Conservation (phyloP, 2,888 invertebrate species). For the Schrankia costaestrigalis region DNA sequence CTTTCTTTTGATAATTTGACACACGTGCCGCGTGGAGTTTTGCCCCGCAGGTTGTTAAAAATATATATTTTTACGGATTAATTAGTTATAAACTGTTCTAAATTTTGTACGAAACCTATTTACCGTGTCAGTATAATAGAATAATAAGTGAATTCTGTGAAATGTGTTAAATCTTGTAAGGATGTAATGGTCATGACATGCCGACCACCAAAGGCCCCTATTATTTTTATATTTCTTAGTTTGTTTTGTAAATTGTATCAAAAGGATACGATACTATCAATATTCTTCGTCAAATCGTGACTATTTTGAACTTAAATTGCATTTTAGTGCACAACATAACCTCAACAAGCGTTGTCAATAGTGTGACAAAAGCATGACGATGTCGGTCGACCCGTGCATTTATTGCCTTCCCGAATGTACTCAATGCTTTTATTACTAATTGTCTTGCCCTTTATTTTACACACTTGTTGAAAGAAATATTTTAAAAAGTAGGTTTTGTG, state of each 20-base stretch:
- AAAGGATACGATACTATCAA: not conserved
- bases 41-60: constrained; percentile 72
- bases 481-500: too few relatives aligned
- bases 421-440: not conserved
- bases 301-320: too few relatives aligned
- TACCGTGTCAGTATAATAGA: constrained; percentile 44
- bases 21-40: constrained; percentile 81
- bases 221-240: too few relatives aligned
- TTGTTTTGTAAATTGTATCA: constrained; percentile 1
- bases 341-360: constrained; percentile 15
- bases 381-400: too few relatives aligned
- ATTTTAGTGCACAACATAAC: constrained; percentile 34
- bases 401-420: too few relatives aligned
- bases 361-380: constrained; percentile 13
- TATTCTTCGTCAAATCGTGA: not conserved
- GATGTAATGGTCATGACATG: constrained; percentile 46
- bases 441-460: not conserved
- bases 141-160: constrained; percentile 46
- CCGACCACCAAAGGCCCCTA: constrained; percentile 39
- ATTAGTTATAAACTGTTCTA: constrained; percentile 40
- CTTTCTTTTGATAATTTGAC: constrained; percentile 76
- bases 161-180: constrained; percentile 40
- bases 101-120: constrained; percentile 31
- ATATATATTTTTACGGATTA: constrained; percentile 48
- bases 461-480: too few relatives aligned